Evolutionary conservation across 2,888 invertebrate genomes (phyloP).

Genomic region (Trisateles emortualis): DNA sequence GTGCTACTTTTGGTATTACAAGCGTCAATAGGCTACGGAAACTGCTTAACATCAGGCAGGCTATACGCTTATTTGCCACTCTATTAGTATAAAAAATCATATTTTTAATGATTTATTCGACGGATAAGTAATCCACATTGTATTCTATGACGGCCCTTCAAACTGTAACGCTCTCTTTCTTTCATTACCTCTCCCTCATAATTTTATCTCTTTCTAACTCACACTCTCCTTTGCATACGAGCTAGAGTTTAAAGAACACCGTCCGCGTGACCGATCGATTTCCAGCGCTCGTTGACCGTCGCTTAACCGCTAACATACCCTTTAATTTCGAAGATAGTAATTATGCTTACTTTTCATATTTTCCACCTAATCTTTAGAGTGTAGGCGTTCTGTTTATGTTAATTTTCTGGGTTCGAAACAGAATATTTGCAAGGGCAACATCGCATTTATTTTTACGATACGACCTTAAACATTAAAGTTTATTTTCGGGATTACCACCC

Average conservation of each 20-base stretch:
- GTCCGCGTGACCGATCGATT: conserved; percentile 10
- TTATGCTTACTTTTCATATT: conserved; percentile 42
- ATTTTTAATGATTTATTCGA: background rate
- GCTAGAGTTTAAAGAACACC: background rate
- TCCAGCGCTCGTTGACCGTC: conserved; percentile 15
- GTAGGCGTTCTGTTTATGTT: conserved; percentile 54
- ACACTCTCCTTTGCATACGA: conserved; percentile 6
- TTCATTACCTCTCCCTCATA: background rate
- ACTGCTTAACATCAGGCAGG: too few species aligned
- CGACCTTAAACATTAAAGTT: conserved; percentile 54
- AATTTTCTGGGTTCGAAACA: conserved; percentile 57
- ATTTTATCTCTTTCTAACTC: conserved; percentile 8
- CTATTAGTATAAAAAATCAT: background rate
- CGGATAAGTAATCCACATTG: background rate
- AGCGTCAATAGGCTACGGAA: too few species aligned
- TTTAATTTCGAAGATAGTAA: conserved; percentile 18
- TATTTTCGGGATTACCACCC: conserved; percentile 52
- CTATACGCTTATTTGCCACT: too few species aligned
- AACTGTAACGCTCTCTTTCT: background rate
- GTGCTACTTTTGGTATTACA: too few species aligned
- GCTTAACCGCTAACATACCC: conserved; percentile 18
- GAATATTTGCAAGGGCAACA: conserved; percentile 58
- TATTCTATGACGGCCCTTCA: background rate
- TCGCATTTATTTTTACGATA: conserved; percentile 62
- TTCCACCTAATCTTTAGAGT: conserved; percentile 43